Evolutionary conservation across 1,140 invertebrate species (phyloP).

Genomic region (Thaumetopoea pityocampa): DNA sequence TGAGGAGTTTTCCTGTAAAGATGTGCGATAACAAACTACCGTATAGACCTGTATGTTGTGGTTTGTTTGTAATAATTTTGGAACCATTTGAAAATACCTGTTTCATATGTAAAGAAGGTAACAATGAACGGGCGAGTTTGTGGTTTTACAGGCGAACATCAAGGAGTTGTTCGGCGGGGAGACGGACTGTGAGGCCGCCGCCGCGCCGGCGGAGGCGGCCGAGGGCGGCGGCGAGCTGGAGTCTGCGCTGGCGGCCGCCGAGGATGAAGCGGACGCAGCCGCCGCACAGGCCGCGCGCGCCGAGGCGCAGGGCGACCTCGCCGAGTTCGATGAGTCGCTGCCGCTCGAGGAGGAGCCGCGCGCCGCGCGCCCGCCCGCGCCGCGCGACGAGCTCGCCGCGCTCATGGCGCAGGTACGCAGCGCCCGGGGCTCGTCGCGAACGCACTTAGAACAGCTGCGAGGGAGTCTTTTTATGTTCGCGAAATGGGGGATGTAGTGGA

Average conservation of each 20-base stretch:
- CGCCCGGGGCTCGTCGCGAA: no score
- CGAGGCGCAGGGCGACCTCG: constrained; percentile 94
- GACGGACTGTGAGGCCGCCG: constrained; percentile 86
- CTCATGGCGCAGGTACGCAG: constrained; percentile 97
- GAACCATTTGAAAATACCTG: no score
- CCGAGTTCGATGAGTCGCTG: constrained; percentile 97
- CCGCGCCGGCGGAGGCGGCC: constrained; percentile 89
- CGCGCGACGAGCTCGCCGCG: constrained; percentile 92
- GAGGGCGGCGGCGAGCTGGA: constrained; percentile 85
- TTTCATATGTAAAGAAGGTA: no score
- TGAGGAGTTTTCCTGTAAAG: no score
- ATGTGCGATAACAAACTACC: no score
- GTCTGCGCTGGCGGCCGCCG: constrained; percentile 90
- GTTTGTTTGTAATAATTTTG: no score
- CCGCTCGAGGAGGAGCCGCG: constrained; percentile 88
- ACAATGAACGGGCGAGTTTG: no score
- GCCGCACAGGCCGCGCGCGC: constrained; percentile 93
- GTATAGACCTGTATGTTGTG: no score
- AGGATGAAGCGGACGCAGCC: constrained; percentile 95
- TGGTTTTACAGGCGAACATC: constrained; percentile 85
- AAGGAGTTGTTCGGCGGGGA: constrained; percentile 88
- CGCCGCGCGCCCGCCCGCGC: constrained; percentile 64
- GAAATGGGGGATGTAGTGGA: no score
- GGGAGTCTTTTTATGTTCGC: no score
- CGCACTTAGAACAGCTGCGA: no score